Evolutionary conservation across 2,888 invertebrate genomes (phyloP).

Genomic region (Dexiosoma caninum): DNA sequence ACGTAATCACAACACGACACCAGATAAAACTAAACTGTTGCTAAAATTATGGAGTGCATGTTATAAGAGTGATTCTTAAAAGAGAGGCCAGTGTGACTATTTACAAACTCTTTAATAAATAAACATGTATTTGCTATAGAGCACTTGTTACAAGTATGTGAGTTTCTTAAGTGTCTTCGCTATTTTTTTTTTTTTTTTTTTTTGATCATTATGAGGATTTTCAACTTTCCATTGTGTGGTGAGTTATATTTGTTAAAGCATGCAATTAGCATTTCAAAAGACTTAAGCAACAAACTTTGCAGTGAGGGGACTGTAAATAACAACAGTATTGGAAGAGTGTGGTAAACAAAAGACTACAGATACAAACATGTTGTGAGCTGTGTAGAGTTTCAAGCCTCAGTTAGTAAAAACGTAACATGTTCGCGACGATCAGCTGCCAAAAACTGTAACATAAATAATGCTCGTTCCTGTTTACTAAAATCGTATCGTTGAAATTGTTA

Average conservation of each 20-base stretch:
- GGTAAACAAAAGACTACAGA: background rate
- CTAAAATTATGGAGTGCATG: constrained; percentile 13
- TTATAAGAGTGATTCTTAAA: background rate
- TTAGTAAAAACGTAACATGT: too few relatives aligned
- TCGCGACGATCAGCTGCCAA: too few relatives aligned
- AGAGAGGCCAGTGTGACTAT: background rate
- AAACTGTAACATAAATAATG: too few relatives aligned
- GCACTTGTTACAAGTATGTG: too few relatives aligned
- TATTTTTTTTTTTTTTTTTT: background rate
- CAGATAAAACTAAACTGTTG: constrained; percentile 74
- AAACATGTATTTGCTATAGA: background rate
- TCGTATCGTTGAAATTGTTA: too few relatives aligned
- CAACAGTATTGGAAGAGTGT: background rate
- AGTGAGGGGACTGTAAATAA: background rate
- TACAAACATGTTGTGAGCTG: background rate
- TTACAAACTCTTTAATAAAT: background rate
- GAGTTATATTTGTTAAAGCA: background rate
- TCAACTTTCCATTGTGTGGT: constrained; percentile 47
- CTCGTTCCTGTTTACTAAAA: too few relatives aligned
- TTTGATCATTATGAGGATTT: constrained; percentile 35
- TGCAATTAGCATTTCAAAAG: background rate
- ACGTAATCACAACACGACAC: constrained; percentile 70
- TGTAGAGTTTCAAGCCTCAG: too few relatives aligned
- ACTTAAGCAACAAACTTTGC: constrained; percentile 32
- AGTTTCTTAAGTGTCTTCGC: background rate